phyloP scores from a whole-genome alignment of 2,797 vertebrate species.

The Huso huso region DNA sequence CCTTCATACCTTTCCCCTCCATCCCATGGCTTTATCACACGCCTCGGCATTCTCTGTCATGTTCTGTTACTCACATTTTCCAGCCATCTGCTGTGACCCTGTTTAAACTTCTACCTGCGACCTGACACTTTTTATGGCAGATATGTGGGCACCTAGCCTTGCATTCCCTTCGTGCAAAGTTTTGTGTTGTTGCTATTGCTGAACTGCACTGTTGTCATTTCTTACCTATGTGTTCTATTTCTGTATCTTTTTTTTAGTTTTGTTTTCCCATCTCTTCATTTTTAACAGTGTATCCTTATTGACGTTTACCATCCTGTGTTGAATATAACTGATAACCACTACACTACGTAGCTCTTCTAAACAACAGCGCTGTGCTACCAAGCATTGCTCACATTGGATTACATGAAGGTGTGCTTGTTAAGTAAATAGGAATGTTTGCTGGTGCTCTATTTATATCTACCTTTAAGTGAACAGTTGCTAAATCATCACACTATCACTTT shows the following conservation, averaged over 20 bases:
- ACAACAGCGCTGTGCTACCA: background rate
- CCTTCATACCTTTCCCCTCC: conserved; percentile 11
- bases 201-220: background rate
- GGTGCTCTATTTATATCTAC: conserved; percentile 50
- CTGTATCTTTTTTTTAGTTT: background rate
- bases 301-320: too few species aligned
- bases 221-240: background rate
- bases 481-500: conserved; percentile 42
- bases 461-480: conserved; percentile 21
- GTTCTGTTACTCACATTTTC: conserved; percentile 26
- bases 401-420: conserved; percentile 11
- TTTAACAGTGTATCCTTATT: background rate
- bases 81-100: background rate
- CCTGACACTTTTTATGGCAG: background rate
- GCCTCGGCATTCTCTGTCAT: conserved; percentile 19
- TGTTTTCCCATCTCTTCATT: background rate
- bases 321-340: too few species aligned
- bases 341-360: too few species aligned
- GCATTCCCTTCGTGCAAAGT: too few species aligned
- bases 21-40: conserved; percentile 20
- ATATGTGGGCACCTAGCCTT: background rate
- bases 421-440: conserved; percentile 32
- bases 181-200: background rate
- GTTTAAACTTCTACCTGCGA: conserved; percentile 19
- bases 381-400: background rate